phyloP scores from a whole-genome alignment of 2,113 vertebrate species.

The Acrocephalus kingi region DNA sequence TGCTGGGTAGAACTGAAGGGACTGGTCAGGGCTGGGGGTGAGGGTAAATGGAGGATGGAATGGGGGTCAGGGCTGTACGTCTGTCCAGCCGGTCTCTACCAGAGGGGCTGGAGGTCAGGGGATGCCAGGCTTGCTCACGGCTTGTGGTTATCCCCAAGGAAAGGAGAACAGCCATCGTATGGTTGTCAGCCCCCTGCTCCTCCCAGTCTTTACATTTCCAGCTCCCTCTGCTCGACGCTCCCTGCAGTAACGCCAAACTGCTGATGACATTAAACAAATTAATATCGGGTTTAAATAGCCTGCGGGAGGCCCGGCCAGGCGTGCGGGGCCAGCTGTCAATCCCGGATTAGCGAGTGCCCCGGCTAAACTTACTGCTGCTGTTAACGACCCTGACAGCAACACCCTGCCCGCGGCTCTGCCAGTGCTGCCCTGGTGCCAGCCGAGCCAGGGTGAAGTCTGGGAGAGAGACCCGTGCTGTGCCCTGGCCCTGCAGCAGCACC shows the following conservation, averaged over 20 bases:
- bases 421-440: not conserved
- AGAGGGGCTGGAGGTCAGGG: not conserved
- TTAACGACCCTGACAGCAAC: not conserved
- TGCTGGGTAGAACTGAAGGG: not conserved
- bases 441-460: fast-evolving
- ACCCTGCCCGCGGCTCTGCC: not conserved
- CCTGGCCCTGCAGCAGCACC: fast-evolving
- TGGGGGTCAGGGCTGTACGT: fast-evolving
- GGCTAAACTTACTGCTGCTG: slow-evolving; percentile 13
- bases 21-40: not conserved
- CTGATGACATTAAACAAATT: slow-evolving; percentile 60
- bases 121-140: not conserved
- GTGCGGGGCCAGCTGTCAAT: slow-evolving; percentile 31
- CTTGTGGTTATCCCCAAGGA: not conserved
- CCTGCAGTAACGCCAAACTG: not conserved
- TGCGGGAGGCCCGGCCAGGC: slow-evolving; percentile 14
- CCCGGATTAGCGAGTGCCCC: not conserved
- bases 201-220: not conserved
- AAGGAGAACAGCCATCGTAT: not conserved
- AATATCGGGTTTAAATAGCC: slow-evolving; percentile 58
- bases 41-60: not conserved
- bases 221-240: not conserved
- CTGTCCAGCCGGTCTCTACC: fast-evolving
- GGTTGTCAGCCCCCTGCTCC: not conserved
- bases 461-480: not conserved